phyloP scores from a whole-genome alignment of 1,140 invertebrate species.

The Galleria mellonella region DNA sequence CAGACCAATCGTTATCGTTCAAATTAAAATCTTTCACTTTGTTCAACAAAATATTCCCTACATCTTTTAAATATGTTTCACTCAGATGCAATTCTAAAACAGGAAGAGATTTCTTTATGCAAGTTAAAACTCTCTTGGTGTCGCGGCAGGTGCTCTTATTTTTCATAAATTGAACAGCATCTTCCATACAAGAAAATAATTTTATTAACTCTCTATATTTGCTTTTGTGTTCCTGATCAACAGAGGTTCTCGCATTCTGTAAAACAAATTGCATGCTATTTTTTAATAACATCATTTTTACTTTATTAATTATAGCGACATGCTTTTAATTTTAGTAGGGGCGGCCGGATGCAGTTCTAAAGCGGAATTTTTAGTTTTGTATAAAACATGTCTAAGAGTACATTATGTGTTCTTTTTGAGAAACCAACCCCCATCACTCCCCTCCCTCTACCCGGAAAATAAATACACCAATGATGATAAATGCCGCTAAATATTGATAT shows the following conservation, averaged over 20 bases:
- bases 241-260: conserved; percentile 36
- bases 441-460: no score
- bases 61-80: conserved; percentile 52
- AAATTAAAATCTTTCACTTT: conserved; percentile 48
- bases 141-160: conserved; percentile 33
- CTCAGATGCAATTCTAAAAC: conserved; percentile 71
- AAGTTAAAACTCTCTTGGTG: conserved; percentile 38
- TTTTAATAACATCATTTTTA: conserved; percentile 1
- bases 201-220: conserved; percentile 64
- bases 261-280: conserved; percentile 7
- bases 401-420: no score
- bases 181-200: conserved; percentile 66
- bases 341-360: no score
- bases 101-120: conserved; percentile 59
- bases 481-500: no score
- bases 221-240: conserved; percentile 55
- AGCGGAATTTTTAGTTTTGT: no score
- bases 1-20: conserved; percentile 43
- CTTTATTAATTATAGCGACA: conserved; percentile 7
- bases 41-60: conserved; percentile 51
- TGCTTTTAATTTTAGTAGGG: no score
- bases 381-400: no score
- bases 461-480: no score
- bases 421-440: no score
- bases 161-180: conserved; percentile 61